Evolutionary conservation across 1,140 invertebrate genomes (phyloP), one percentile per base, ranked within the genome.

Genomic region (Hycleus cichorii): DNA sequence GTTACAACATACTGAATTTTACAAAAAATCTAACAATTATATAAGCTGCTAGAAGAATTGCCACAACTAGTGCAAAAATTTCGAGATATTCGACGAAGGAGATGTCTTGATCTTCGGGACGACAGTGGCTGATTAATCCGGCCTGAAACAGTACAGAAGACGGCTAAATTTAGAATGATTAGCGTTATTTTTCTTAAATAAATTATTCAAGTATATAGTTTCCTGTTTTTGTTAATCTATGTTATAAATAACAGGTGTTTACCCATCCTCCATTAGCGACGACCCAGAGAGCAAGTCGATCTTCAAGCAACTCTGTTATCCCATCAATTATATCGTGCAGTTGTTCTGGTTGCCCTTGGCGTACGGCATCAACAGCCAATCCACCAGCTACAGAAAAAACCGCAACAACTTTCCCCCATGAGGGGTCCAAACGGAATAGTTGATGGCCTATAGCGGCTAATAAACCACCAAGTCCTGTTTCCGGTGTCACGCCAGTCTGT

Each of bases 191-290:
- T 32, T 32, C 32, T 32, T 32, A 32, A 32, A 32, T 32, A 32
- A 32, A 32, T 32, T 32, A 32, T 32, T 32, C 32, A 32, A 32
- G 32, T n/a, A 42, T 9, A 42, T 10, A 7, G 4, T 42, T 42
- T n/a, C 1, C 18, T 18, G 18, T 18, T 18, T 18, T 18, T 1
- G 2, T 18, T 1, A 18, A 18, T 18, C 11, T 42, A 42, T n/a
- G 2, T 4, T 42, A 4, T 11, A 42, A 42, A n/a, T 32, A 7
- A 32, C 2, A 32, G 7, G 32, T 32, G 18, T 18, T 75, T 73
- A 87, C 85, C 86, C 86, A 88, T 67, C 86, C 86, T 26, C 85
- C 86, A 67, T 85, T 86, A 11, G 81, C 76, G 53, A 83, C 80
- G 5, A 89, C 82, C 86, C 86, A 89, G 12, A 75, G 65, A 3